Evolutionary conservation across 1,140 invertebrate genomes (phyloP), one percentile per base, ranked within the genome.

Genomic region (Triops longicaudatus): DNA sequence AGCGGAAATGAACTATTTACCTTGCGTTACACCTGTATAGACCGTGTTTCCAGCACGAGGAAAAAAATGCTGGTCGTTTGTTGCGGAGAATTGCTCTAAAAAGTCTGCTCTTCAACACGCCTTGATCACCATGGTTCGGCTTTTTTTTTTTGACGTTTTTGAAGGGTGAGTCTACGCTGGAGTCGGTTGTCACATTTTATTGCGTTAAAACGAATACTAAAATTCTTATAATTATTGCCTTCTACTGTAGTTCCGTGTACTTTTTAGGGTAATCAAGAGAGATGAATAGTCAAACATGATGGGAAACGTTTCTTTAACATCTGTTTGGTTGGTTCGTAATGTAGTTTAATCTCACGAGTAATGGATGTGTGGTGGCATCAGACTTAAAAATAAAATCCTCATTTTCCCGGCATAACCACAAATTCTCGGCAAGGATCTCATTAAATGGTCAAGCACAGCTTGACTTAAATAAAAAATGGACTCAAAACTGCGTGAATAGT

Each of bases 1-100:
- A 22, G 50, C 50, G 50, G 50, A 63, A 63, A 63, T 63, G 50
- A 63, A 63, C 50, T 63, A 63, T 63, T 63, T 63, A 22, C 50
- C 50, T 63, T 1, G 50, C 50, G 17, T 63, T 63, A 63, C 50
- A 63, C 50, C 50, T 63, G 50, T 63, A 63, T 63, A 22, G 22
- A 63, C 14, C 50, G 22, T 63, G 50, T 22, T 63, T 63, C 50
- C 50, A 63, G 0, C 50, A 63, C 17, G 10, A 63, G 50, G n/a
- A 63, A 63, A 63, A 63, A 63, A 37, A 37, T 37, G 31, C 50
- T 14, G 50, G 50, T 63, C 50, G 50, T 63, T 63, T 63, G 50
- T 14, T 17, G 17, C 17, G 50, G 50, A 22, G 22, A 63, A n/a
- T 63, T 63, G 6, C n/a, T 63, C 5, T 5, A 10, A 10, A 63